These are phyloP conservation scores for Noctilio leporinus DNA, from an alignment of 2,113 vertebrate species.

Conservation along the genomic window DNA sequence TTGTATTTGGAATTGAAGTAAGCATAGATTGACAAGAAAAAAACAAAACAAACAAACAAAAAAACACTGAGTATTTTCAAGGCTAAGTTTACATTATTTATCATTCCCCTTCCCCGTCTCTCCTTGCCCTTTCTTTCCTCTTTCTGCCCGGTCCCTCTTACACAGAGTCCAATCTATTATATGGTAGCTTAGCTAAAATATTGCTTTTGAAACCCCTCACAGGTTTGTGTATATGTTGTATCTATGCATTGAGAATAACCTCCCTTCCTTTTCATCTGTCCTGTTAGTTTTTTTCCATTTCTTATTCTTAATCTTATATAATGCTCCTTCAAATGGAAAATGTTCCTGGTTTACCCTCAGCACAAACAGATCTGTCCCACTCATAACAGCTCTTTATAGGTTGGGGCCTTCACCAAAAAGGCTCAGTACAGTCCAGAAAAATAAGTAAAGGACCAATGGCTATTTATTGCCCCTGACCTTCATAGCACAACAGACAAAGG, in stretches of 20 bases:
- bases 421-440: not conserved
- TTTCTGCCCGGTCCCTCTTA: not conserved
- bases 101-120: not conserved
- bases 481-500: not conserved
- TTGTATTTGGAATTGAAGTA: not conserved
- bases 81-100: not conserved
- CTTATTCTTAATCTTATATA: not conserved
- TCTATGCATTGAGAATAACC: not conserved
- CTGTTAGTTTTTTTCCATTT: not conserved
- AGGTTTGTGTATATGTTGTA: not conserved
- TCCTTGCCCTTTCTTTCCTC: not conserved
- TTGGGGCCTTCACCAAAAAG: not conserved
- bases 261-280: not conserved
- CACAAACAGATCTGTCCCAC: not conserved
- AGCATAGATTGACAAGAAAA: not conserved
- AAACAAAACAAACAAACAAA: not conserved
- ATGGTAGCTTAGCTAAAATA: not conserved
- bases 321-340: not conserved
- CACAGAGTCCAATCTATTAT: not conserved
- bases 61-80: not conserved
- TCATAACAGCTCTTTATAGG: not conserved
- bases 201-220: not conserved
- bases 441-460: not conserved
- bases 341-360: not conserved
- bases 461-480: not conserved